Base-by-base conservation (phyloP, 2,797 vertebrate species). In the Microchirus variegatus region DNA sequence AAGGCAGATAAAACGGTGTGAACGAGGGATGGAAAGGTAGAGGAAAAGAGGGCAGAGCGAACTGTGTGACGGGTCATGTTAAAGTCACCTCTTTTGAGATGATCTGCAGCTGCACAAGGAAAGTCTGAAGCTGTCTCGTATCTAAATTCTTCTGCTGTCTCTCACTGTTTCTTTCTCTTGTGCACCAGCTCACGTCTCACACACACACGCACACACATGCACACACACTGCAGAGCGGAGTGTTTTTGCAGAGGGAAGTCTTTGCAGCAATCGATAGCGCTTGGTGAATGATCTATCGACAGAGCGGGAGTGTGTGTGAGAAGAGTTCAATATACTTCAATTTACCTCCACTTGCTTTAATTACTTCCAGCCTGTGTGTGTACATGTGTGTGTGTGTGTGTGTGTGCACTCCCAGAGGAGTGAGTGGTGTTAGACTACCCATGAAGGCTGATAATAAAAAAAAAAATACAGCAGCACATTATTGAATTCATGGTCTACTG, bases 321-420 rank as follows among this genome's bases (percentile, higher is more conserved):
- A 90, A 86, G 85, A 89, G 85, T 88, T 92, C 90, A 90, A 88
- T 92, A 90, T 80, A 81, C 88, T 91, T 92, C 85, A 90, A 90
- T 92, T 90, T 90, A 81, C 81, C 86, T 73, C 86, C 87, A 89
- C 87, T 90, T 87, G 82, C 81, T 89, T 90, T 91, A 92, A 92
- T 92, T 87, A 92, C 86, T 86, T 89, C 81, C 86, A 84, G 63
- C 50, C 3, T 62, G 53, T 53, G 54, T 64, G 54, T 53, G 56
- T 72, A 38, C 45, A 60, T 64, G 56, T 43, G 52, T 66, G 62
- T 66, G 16, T 52, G 22, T 72, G 63, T 68, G 69, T 63, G 52
- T 58, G 47, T 52, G 59, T 58, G 48, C 59, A 54, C 52, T 54
- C 72, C 67, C 41, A 51, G 70, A 77, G 67, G 70, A 61, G n/a